Conservation (phyloP, 2,797 vertebrate genomes). For the Arrhamphus sclerolepis region DNA sequence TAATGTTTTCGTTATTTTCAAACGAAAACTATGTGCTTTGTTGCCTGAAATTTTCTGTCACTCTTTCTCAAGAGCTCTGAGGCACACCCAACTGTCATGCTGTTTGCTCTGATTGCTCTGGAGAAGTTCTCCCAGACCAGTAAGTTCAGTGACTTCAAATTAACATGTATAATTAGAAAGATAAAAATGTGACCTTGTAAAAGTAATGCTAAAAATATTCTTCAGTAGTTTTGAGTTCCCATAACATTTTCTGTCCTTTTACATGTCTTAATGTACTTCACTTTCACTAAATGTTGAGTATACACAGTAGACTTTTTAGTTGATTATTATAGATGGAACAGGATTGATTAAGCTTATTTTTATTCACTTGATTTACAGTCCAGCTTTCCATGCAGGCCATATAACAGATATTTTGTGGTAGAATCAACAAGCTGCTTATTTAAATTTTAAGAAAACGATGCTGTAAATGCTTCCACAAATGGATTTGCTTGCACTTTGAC, state of each 20-base stretch:
- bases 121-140: conserved; percentile 99
- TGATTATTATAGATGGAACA: too few species aligned
- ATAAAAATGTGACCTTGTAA: not conserved
- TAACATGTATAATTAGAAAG: not conserved
- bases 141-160: conserved; percentile 80
- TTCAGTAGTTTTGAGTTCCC: too few species aligned
- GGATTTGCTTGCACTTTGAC: not conserved
- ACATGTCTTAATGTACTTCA: too few species aligned
- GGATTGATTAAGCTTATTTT: too few species aligned
- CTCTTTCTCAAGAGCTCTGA: conserved; percentile 87
- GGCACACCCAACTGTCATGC: conserved; percentile 97
- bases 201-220: not conserved
- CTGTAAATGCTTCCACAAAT: not conserved
- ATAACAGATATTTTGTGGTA: too few species aligned
- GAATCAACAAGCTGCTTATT: not conserved
- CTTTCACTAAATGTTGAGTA: too few species aligned
- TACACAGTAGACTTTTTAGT: too few species aligned
- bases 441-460: not conserved
- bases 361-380: too few species aligned
- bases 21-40: not conserved
- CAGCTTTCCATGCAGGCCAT: too few species aligned
- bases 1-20: not conserved
- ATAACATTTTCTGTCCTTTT: too few species aligned
- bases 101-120: conserved; percentile 98
- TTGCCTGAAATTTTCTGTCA: not conserved